These are phyloP conservation scores for Goniozus legneri DNA, from an alignment of 1,140 invertebrate genomes.

Conservation along the genomic window DNA sequence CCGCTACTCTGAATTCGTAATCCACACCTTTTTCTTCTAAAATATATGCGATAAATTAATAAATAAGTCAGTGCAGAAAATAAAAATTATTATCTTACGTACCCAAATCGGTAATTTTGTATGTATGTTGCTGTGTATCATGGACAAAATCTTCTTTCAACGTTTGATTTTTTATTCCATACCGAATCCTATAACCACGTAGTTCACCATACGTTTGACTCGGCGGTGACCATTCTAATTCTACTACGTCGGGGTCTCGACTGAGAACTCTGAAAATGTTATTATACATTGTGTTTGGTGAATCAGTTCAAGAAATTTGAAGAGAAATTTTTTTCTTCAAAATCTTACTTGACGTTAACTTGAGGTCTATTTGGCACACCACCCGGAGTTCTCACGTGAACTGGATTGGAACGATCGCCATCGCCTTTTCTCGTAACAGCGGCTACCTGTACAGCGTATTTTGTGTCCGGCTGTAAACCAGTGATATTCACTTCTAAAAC, in stretches of 20 bases:
- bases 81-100: too few species aligned
- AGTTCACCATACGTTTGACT: conserved; percentile 84
- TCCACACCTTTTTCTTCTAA: conserved; percentile 79
- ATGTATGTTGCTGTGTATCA: conserved; percentile 50
- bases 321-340: neutral
- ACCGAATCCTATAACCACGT: conserved; percentile 79
- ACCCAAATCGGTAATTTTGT: conserved; percentile 58
- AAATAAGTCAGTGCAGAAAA: too few species aligned
- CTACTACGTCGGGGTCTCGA: conserved; percentile 79
- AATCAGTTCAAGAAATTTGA: too few species aligned
- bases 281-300: neutral
- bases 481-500: conserved; percentile 79
- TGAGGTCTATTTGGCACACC: conserved; percentile 88
- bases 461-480: conserved; percentile 87
- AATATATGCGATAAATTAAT: conserved; percentile 5
- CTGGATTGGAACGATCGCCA: conserved; percentile 80
- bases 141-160: conserved; percentile 68
- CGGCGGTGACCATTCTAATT: conserved; percentile 87
- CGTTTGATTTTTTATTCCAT: conserved; percentile 79
- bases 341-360: conserved; percentile 73
- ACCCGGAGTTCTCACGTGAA: conserved; percentile 83
- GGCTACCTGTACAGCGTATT: conserved; percentile 89
- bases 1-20: conserved; percentile 92
- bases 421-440: conserved; percentile 93
- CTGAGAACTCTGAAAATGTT: conserved; percentile 65